phyloP scores from a whole-genome alignment of 2,113 vertebrate genomes.

The Lipophrys pholis region DNA sequence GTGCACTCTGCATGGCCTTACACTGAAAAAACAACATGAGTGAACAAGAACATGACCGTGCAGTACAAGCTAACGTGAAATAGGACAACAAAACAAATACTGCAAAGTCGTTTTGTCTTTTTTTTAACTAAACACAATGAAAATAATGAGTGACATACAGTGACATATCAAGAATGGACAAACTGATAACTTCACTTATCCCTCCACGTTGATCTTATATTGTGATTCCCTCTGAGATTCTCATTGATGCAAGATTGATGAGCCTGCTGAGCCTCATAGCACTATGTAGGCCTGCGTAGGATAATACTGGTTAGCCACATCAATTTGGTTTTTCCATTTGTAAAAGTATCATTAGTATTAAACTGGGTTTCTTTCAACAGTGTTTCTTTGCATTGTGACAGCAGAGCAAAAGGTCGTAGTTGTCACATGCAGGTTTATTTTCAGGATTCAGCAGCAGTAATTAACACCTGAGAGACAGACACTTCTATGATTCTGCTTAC shows the following conservation, averaged over 20 bases:
- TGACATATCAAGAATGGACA: no score
- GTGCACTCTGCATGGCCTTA: constrained; percentile 9
- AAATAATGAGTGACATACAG: no score
- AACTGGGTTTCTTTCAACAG: not conserved
- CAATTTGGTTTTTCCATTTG: not conserved
- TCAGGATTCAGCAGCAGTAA: not conserved
- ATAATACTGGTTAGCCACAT: not conserved
- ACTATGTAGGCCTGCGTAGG: not conserved
- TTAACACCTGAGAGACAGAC: not conserved
- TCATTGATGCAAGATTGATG: not conserved
- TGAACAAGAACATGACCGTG: not conserved
- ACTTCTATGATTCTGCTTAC: not conserved
- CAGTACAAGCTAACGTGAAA: not conserved
- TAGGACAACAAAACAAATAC: not conserved
- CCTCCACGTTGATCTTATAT: no score
- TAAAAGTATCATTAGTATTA: not conserved
- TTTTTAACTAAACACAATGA: no score
- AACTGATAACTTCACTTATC: no score
- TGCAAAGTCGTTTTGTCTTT: not conserved
- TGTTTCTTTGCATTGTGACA: not conserved
- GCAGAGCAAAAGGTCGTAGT: not conserved
- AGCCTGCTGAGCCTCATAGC: not conserved
- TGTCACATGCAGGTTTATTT: not conserved
- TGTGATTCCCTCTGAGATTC: not conserved
- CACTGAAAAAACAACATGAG: constrained; percentile 2